These are phyloP conservation scores for Gerris lacustris DNA, from an alignment of 2,888 invertebrate species.

Conservation along the genomic window DNA sequence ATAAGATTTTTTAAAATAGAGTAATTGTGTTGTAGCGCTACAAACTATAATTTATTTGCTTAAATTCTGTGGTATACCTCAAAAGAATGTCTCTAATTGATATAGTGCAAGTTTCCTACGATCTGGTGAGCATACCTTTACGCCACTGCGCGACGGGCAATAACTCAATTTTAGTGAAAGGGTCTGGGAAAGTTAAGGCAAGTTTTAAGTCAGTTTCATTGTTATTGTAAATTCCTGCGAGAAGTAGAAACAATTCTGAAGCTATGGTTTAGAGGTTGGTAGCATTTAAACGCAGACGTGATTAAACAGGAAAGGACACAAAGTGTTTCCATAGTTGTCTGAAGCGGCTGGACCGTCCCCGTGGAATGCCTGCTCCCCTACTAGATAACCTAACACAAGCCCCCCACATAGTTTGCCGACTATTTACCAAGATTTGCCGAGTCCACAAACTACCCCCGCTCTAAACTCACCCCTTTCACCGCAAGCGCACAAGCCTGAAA, in stretches of 20 bases:
- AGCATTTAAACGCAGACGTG: background rate
- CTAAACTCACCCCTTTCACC: background rate
- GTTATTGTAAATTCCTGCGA: background rate
- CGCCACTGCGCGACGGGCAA: no score
- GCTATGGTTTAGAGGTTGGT: background rate
- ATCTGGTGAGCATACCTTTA: no score
- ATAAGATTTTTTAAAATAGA: no score
- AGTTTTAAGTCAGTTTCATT: background rate
- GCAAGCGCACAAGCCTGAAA: background rate
- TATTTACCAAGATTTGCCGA: background rate
- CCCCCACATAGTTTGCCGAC: background rate
- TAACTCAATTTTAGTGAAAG: no score
- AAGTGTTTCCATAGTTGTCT: background rate
- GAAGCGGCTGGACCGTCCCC: background rate
- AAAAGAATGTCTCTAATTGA: no score
- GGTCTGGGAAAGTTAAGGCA: no score
- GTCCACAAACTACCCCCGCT: background rate
- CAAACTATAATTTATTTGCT: no score
- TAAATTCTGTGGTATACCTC: no score
- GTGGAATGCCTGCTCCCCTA: no score
- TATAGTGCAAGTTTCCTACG: no score
- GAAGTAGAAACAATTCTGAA: background rate
- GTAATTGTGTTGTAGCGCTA: no score
- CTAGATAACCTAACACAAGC: no score
- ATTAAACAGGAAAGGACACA: conserved; percentile 3